Base-by-base conservation (phyloP, 2,888 invertebrate species). In the Drosophila greeni region DNA sequence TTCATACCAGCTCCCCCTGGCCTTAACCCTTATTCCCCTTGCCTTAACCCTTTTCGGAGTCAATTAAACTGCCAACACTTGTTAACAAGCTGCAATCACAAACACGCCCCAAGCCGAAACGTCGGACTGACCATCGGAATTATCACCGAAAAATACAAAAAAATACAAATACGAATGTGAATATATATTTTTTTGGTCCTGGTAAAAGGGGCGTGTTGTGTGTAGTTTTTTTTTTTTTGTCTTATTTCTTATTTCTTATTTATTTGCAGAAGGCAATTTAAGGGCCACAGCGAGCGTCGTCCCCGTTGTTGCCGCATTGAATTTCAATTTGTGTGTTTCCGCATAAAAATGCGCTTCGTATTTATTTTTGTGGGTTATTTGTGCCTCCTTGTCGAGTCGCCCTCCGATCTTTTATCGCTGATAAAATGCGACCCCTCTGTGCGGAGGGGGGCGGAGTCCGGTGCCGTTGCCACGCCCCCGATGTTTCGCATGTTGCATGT, bases 41-140 rank as follows among this genome's bases (percentile, higher is more conserved):
- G 12, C 26, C n/a, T 33, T 26, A 16, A 2, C 36, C 36, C 42
- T 56, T 26, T 42, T 42, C 45, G 48, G 45, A 82, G 84, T 84
- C 86, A 84, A 85, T 86, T 86, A 85, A 85, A 86, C 85, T 86
- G 86, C 84, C 85, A 86, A 85, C 86, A 85, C 84, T 85, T 85
- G 86, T 85, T 86, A 84, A 84, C 85, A 85, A 84, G 82, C 84
- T 82, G 79, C 84, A 84, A 85, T 85, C 85, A 84, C 85, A 76
- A 79, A 82, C 84, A 85, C 85, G 85, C 85, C 85, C 83, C 77
- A 70, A 85, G 86, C 84, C 70, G 72, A 39, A 33, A 40, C 2
- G 45, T 16, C 48, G 18, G 48, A 69, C 66, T 54, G 67, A 36
- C 57, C 59, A 69, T 54, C 75, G 66, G 66, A 80, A 78, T 78